Evolutionary conservation across 2,888 invertebrate genomes (phyloP).

Genomic region (Drosophila conformis): DNA sequence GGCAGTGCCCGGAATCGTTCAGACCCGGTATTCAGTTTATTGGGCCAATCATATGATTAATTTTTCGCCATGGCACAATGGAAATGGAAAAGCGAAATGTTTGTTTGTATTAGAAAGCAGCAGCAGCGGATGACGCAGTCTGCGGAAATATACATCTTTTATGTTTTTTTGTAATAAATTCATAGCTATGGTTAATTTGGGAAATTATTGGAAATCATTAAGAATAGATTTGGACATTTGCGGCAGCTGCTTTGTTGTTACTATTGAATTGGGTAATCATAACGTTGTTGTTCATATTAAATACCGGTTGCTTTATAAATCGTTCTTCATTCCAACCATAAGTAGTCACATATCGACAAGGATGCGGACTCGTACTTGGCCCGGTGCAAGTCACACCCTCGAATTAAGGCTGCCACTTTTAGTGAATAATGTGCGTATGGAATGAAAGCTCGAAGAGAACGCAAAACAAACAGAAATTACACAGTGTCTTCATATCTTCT

Average conservation of each 20-base stretch:
- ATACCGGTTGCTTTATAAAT: constrained; percentile 31
- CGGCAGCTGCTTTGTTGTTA: background rate
- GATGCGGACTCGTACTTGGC: constrained; percentile 18
- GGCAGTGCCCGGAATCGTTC: constrained; percentile 20
- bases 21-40: constrained; percentile 53
- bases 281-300: constrained; percentile 5
- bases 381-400: constrained; percentile 67
- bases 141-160: constrained; percentile 30
- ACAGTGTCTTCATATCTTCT: constrained; percentile 3
- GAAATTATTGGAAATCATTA: constrained; percentile 10
- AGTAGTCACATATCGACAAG: constrained; percentile 58
- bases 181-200: constrained; percentile 17
- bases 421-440: constrained; percentile 68
- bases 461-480: constrained; percentile 60
- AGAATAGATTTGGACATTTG: constrained; percentile 3
- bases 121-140: constrained; percentile 50
- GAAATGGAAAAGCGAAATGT: constrained; percentile 39
- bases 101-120: constrained; percentile 52
- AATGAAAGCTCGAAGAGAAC: constrained; percentile 36
- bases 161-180: constrained; percentile 22
- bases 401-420: constrained; percentile 77
- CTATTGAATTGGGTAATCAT: constrained; percentile 17
- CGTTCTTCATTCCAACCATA: constrained; percentile 27
- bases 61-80: constrained; percentile 47
- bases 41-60: constrained; percentile 78